Evolutionary conservation across 2,797 vertebrate species (phyloP).

Genomic region (Dallia pectoralis): DNA sequence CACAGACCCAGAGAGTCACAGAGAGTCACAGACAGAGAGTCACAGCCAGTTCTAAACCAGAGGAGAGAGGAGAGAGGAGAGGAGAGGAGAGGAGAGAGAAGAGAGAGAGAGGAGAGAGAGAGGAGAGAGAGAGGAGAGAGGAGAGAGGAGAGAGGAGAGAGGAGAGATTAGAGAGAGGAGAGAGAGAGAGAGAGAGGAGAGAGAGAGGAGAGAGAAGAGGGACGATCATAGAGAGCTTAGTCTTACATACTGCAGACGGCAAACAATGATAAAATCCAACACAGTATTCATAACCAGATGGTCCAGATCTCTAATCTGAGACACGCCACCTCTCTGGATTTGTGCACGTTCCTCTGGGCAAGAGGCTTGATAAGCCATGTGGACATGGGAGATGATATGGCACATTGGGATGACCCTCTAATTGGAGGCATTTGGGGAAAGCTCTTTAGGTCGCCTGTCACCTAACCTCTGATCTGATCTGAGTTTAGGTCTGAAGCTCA

Average conservation of each 20-base stretch:
- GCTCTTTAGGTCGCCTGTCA: slow-evolving; percentile 29
- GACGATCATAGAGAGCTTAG: slow-evolving; percentile 28
- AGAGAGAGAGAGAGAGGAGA: slow-evolving; percentile 13
- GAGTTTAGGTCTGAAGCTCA: slow-evolving; percentile 1
- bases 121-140: slow-evolving; percentile 1
- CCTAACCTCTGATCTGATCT: slow-evolving; percentile 41
- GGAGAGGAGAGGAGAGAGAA: not conserved
- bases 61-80: not conserved
- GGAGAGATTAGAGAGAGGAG: slow-evolving; percentile 12
- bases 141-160: not conserved
- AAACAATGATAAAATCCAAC: slow-evolving; percentile 69
- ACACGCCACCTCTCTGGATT: slow-evolving; percentile 33
- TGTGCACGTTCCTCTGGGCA: slow-evolving; percentile 35
- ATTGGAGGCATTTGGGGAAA: slow-evolving; percentile 61
- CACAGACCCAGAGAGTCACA: slow-evolving; percentile 2
- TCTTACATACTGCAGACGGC: slow-evolving; percentile 58
- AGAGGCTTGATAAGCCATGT: slow-evolving; percentile 46
- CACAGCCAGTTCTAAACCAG: not conserved
- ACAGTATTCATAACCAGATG: slow-evolving; percentile 76
- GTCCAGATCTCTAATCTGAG: slow-evolving; percentile 47
- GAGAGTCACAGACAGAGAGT: slow-evolving; percentile 7
- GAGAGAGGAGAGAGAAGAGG: slow-evolving; percentile 40
- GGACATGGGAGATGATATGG: slow-evolving; percentile 59
- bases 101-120: not conserved
- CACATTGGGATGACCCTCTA: slow-evolving; percentile 74